These are phyloP conservation scores for Rhynchonycteris naso DNA, from an alignment of 2,797 vertebrate species.

Conservation along the genomic window DNA sequence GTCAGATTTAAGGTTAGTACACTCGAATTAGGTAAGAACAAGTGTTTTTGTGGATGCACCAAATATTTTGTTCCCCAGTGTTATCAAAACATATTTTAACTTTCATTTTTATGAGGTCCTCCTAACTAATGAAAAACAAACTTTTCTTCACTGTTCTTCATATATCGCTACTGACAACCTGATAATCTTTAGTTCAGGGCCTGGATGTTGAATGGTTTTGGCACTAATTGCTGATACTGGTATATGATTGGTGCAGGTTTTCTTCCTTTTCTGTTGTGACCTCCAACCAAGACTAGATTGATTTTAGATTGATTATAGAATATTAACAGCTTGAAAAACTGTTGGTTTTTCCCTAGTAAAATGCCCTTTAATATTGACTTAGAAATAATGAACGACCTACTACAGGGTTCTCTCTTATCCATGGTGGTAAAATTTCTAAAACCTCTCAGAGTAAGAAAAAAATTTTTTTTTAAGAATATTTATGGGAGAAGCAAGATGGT, in stretches of 20 bases:
- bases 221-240: constrained; percentile 30
- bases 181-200: constrained; percentile 32
- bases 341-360: constrained; percentile 29
- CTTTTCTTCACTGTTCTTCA: constrained; percentile 24
- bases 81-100: not conserved
- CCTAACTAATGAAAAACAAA: constrained; percentile 37
- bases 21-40: too few relatives aligned
- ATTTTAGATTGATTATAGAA: constrained; percentile 46
- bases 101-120: constrained; percentile 54
- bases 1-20: too few relatives aligned
- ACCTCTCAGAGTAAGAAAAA: not conserved
- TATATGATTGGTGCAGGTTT: constrained; percentile 50
- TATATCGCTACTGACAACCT: not conserved
- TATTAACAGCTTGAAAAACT: constrained; percentile 37
- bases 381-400: constrained; percentile 37
- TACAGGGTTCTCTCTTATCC: not conserved
- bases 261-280: constrained; percentile 44
- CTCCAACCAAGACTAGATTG: constrained; percentile 28
- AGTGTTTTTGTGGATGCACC: too few relatives aligned
- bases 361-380: constrained; percentile 47
- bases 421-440: constrained; percentile 11
- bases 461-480: not conserved
- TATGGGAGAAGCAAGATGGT: too few relatives aligned
- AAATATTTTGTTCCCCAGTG: too few relatives aligned
- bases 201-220: constrained; percentile 28